phyloP scores from a whole-genome alignment of 2,888 invertebrate genomes.

The Athrips mouffetella region DNA sequence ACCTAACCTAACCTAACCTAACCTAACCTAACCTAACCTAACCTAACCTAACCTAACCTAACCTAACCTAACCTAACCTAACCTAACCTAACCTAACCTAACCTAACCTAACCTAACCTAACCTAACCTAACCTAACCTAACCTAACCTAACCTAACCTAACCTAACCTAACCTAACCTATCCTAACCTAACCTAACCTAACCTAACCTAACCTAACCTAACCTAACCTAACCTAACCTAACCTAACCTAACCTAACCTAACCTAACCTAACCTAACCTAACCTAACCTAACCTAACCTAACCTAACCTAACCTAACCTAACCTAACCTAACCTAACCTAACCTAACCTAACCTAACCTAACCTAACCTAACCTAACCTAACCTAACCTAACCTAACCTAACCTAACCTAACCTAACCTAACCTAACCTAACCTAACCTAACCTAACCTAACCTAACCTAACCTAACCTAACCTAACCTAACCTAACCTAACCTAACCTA shows the following conservation, averaged over 20 bases:
- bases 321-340: constrained; percentile 25
- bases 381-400: constrained; percentile 24
- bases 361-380: constrained; percentile 21
- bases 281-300: constrained; percentile 21
- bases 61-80: constrained; percentile 26
- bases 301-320: constrained; percentile 21
- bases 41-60: constrained; percentile 24
- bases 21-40: constrained; percentile 30
- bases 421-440: constrained; percentile 24
- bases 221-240: constrained; percentile 21
- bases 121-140: constrained; percentile 26
- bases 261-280: constrained; percentile 26
- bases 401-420: constrained; percentile 22
- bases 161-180: constrained; percentile 21
- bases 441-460: constrained; percentile 24
- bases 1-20: constrained; percentile 23
- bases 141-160: constrained; percentile 24
- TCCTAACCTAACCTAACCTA: constrained; percentile 17
- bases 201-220: constrained; percentile 23
- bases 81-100: constrained; percentile 25
- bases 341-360: constrained; percentile 24
- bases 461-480: constrained; percentile 23
- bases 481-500: constrained; percentile 21
- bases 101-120: constrained; percentile 23
- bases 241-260: constrained; percentile 26